phyloP scores from a whole-genome alignment of 2,113 vertebrate genomes.

The Steatornis caripensis region DNA sequence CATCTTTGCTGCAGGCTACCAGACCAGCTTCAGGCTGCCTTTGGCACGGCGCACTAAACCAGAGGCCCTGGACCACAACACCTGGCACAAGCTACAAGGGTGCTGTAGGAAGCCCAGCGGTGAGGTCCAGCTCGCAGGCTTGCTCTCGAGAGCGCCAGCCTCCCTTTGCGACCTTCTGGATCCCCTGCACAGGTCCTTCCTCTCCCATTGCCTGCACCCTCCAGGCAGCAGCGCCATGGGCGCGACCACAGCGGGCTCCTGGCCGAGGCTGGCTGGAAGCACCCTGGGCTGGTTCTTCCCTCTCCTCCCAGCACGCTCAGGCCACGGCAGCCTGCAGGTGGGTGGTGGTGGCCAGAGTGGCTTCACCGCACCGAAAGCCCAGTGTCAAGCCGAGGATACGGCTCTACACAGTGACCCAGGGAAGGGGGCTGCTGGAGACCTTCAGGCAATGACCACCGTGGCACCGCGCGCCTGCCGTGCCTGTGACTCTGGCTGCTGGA shows the following conservation, averaged over 20 bases:
- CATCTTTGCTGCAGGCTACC: neutral
- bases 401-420: neutral
- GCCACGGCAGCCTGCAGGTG: neutral
- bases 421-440: neutral
- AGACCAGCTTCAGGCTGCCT: neutral
- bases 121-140: neutral
- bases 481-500: neutral
- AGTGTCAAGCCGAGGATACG: neutral
- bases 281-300: neutral
- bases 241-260: neutral
- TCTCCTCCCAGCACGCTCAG: neutral
- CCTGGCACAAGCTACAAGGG: neutral
- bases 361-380: neutral
- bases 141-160: neutral
- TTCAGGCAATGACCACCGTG: neutral
- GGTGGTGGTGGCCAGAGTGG: neutral
- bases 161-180: neutral
- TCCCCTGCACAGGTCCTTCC: neutral
- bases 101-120: neutral
- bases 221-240: neutral
- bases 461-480: rapidly evolving
- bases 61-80: neutral
- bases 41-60: neutral
- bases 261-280: neutral
- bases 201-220: neutral